Base-by-base conservation (phyloP, 1,140 invertebrate genomes). In the Kradibia gibbosae region DNA sequence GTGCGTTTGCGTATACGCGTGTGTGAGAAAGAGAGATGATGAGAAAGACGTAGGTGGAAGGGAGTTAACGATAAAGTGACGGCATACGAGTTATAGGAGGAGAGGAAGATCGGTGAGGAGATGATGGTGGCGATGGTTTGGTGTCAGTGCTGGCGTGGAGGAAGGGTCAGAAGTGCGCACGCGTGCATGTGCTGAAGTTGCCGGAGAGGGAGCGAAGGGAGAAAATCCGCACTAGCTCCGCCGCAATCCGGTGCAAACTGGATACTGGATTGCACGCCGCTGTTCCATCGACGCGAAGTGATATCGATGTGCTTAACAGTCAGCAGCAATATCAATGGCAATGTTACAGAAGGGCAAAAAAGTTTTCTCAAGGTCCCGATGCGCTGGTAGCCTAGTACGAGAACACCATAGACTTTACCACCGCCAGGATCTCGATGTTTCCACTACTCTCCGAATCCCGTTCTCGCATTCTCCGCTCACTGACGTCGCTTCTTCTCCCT, bases 201-300 rank as follows among this genome's bases (percentile, higher is more conserved):
- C 53, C 8, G 65, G 39, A 62, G 62, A 70, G 50, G 45, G 65
- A 75, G 62, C 50, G 60, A 80, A 73, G 55, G 71, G 39, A 67
- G 67, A 80, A 48, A 70, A 81, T 81, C 60, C 67, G 70, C 53
- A 48, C 65, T 36, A 17, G 3, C 72, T 34, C 72, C 70, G 62
- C 80, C 60, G 80, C 80, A 70, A 76, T 81, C 80, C 60, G 80
- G 72, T 70, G 48, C 36, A 81, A 81, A 81, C 80, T 81, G 62
- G 80, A 81, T 80, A 55, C 57, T 42, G 79, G 57, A 57, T 22
- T 20, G 57, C 10, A 62, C 57, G 50, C 3, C 50, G 50, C 42
- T 45, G 42, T 45, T 13, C 60, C 10, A 17, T 25, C n/a, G 13
- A 4, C 22, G n/a, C 17, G 53, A 4, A 4, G 15, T 62, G 57